These are phyloP conservation scores for Lordiphosa collinella DNA, from an alignment of 1,140 invertebrate genomes.

Conservation along the genomic window DNA sequence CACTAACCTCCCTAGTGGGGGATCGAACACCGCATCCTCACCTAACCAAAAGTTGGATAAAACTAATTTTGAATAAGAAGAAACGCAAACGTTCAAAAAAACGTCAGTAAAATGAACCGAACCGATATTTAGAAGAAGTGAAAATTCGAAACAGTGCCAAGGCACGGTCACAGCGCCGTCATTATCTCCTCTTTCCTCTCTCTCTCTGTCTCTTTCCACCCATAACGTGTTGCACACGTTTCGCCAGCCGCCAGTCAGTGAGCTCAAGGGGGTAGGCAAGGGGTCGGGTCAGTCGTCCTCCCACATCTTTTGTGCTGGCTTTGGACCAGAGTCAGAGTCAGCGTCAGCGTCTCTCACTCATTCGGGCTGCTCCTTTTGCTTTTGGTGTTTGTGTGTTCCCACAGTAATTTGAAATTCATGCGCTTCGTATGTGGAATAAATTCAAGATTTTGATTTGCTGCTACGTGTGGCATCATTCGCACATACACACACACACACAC, in stretches of 20 bases:
- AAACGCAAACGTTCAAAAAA: too few species aligned
- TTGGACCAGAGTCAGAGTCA: neutral
- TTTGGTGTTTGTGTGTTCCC: constrained; percentile 38
- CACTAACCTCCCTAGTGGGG: too few species aligned
- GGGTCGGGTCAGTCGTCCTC: constrained; percentile 14
- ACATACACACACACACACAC: neutral
- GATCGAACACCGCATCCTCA: too few species aligned
- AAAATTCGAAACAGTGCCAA: too few species aligned
- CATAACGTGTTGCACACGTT: constrained; percentile 71
- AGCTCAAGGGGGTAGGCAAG: neutral
- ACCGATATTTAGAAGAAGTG: too few species aligned
- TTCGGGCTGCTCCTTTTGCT: constrained; percentile 6
- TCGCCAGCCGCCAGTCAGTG: constrained; percentile 33
- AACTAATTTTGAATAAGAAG: too few species aligned
- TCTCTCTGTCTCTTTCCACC: constrained; percentile 2
- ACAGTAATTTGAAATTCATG: constrained; percentile 79
- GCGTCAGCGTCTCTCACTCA: neutral
- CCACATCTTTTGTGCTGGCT: constrained; percentile 1
- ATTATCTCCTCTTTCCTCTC: constrained; percentile 27
- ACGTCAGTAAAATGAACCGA: too few species aligned
- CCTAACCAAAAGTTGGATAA: too few species aligned
- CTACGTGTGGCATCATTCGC: constrained; percentile 59
- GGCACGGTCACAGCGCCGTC: constrained; percentile 22
- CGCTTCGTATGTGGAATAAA: constrained; percentile 79
- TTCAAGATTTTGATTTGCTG: constrained; percentile 76